Conservation (phyloP, 2,888 invertebrate genomes). For the Mythimna pallens region DNA sequence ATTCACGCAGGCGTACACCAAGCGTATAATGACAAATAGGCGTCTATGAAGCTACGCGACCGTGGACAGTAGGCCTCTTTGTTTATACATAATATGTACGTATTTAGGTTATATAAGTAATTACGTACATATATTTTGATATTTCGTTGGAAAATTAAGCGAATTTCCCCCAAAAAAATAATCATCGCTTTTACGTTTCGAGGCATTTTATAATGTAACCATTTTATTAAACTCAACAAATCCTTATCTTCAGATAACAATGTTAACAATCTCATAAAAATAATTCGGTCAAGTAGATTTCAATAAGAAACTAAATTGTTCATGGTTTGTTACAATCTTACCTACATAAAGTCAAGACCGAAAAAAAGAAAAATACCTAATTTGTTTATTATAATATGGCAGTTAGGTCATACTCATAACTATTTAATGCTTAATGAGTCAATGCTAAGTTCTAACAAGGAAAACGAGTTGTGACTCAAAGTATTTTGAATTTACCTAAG, state of each 20-base stretch:
- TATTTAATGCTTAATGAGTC: constrained; percentile 34
- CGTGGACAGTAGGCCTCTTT: no score
- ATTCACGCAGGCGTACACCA: no score
- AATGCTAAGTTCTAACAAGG: constrained; percentile 14
- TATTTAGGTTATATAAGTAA: no score
- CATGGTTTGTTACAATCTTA: neutral
- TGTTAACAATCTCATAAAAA: constrained; percentile 32
- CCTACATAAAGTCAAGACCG: constrained; percentile 14
- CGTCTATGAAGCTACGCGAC: no score
- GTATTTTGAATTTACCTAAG: constrained; percentile 12
- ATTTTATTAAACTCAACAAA: constrained; percentile 23
- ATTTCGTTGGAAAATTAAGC: no score
- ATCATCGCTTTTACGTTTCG: neutral
- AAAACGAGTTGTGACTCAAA: constrained; percentile 23
- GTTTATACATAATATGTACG: no score
- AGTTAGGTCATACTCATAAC: constrained; percentile 5
- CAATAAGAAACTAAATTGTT: constrained; percentile 12
- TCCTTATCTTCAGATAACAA: constrained; percentile 32
- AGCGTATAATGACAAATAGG: no score
- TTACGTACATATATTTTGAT: no score
- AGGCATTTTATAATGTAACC: neutral
- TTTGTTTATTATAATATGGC: constrained; percentile 26
- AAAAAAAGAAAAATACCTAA: neutral
- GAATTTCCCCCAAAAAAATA: no score
- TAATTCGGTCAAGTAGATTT: constrained; percentile 19